phyloP scores from a whole-genome alignment of 2,113 vertebrate species.

The Muscicapa adusta region DNA sequence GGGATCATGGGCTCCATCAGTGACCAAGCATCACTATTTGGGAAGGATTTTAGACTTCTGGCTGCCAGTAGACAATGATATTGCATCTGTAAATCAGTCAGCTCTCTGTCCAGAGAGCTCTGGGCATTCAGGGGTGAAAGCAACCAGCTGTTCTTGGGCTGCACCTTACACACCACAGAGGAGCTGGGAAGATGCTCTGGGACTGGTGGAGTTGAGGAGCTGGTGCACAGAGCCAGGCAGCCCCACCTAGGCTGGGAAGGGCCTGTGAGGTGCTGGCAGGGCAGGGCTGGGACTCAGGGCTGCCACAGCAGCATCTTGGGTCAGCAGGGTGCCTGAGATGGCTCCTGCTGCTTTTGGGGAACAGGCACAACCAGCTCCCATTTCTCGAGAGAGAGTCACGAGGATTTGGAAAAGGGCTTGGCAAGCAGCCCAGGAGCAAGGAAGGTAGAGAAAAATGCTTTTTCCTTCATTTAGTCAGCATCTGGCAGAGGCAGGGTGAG shows the following conservation, averaged over 20 bases:
- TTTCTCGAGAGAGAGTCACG: fast-evolving
- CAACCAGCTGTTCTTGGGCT: neutral
- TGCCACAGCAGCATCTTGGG: too few relatives aligned
- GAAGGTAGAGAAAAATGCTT: neutral
- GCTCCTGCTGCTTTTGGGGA: neutral
- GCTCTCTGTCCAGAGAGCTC: neutral
- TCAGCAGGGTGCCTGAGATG: neutral
- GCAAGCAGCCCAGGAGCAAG: neutral
- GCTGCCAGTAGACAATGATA: neutral
- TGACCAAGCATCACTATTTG: neutral
- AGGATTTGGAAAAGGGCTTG: neutral
- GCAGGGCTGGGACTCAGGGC: neutral
- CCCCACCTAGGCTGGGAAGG: neutral
- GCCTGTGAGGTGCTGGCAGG: neutral
- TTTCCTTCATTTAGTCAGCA: slow-evolving; percentile 2
- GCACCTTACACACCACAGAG: fast-evolving
- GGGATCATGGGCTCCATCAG: neutral
- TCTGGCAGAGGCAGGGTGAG: neutral
- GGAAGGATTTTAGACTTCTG: neutral
- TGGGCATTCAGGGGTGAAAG: neutral
- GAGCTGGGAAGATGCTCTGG: fast-evolving
- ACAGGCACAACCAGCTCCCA: neutral
- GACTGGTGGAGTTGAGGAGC: neutral
- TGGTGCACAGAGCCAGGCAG: neutral
- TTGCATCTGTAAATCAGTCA: neutral